Base-by-base conservation (phyloP, 2,797 vertebrate genomes). In the Halcyon badia region DNA sequence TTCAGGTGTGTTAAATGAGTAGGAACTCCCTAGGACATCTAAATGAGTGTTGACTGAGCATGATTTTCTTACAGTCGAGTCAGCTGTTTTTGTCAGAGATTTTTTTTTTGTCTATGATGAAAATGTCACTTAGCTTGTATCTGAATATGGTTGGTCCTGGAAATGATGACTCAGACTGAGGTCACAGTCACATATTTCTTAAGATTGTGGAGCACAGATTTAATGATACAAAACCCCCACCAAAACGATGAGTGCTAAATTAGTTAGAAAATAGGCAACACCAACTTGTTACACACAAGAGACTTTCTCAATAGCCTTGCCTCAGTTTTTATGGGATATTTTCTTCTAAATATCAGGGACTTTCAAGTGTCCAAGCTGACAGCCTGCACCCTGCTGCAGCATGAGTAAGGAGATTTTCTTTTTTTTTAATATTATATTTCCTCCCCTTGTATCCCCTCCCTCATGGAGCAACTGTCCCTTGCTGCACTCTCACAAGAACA, bases 191-290 rank as follows among this genome's bases (percentile, higher is more conserved):
- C 4, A 1, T 65, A 42, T 58, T 83, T 86, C 61, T 84, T 62
- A 87, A 30, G 51, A 42, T 28, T 71, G 6, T 2, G 19, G 48
- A 87, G 14, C 14, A 57, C 2, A 37, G 75, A 35, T 75, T 60
- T 49, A 48, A 60, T 33, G n/a, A 41, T 30, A 86, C 10, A 65
- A 37, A 62, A 37, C 1, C 19, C 16, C 54, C 20, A 61, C 51
- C 35, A 77, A 87, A 83, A 3, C 6, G n/a, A 21, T 0, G 3
- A 60, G 13, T 1, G 2, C 28, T 0, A 1, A 80, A 60, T 44
- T 14, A 46, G 11, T 54, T 61, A 83, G 44, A 46, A 90, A 95
- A 48, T 10, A 88, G 37, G 33, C 66, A 85, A 52, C 33, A 20
- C 49, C 41, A 65, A 6, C 41, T 64, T 78, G 19, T 65, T 61